Evolutionary conservation across 2,797 vertebrate genomes (phyloP), one percentile per base, ranked within the genome.

Genomic region (Poeciliopsis infans): DNA sequence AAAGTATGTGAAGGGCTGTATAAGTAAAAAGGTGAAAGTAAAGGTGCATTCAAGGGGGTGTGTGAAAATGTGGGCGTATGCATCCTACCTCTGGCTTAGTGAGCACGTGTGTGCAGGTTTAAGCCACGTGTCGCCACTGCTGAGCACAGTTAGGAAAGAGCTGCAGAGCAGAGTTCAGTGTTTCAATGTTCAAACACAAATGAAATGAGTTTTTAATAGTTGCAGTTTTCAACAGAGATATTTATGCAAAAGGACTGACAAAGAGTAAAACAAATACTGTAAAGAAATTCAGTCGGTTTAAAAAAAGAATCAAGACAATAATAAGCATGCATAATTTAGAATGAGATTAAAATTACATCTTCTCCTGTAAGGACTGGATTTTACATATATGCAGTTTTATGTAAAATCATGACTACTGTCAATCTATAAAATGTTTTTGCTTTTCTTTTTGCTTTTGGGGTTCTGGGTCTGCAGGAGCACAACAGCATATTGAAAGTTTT

Each of bases 111-210:
- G 73, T 89, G 75, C 78, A 81, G 86, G 77, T 88, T 85, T 82
- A 79, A 83, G 83, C 88, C 89, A 93, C 81, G 89, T 91, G 91
- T 83, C 20, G 0, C 83, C 86, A 83, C 82, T 92, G 93, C 91
- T 91, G 89, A 94, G 91, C 89, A 83, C 81, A 82, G 75, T 82
- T 79, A 43, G 86, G 71, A 81, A 76, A 85, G 85, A 83, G 81
- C 90, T 83, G 85, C 92, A 92, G 89, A 47, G 80, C 83, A 79
- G 86, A 88, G 78, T 74, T 88, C 83, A 81, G 79, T 59, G 47
- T 85, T 79, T 53, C 86, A 82, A 86, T 88, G 85, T 43, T 57
- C 7, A 45, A 86, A 88, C 77, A 47, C 72, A 55, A 74, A 82
- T 79, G 87, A 89, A 90, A 85, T 78, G 66, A 75, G 83, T 91